phyloP scores from a whole-genome alignment of 2,113 vertebrate genomes.

The Aegypius monachus region DNA sequence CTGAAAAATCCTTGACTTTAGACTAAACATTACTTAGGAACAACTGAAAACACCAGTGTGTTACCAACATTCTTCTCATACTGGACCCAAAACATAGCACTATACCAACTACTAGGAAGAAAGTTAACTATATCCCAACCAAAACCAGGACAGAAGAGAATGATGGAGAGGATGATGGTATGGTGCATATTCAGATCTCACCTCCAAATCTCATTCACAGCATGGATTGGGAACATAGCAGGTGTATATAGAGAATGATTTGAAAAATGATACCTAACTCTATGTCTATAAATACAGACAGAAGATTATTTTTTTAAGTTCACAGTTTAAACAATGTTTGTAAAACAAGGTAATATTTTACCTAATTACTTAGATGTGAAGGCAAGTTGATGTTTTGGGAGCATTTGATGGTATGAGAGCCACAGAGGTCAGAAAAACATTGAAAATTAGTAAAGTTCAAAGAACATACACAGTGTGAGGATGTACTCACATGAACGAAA shows the following conservation, averaged over 20 bases:
- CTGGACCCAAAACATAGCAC: no score
- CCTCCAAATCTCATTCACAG: background rate
- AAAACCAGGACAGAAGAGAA: background rate
- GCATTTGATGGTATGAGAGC: background rate
- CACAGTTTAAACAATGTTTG: background rate
- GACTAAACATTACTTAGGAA: no score
- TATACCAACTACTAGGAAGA: no score
- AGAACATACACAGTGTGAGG: background rate
- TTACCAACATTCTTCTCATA: no score
- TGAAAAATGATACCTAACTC: background rate
- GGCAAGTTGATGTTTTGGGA: background rate
- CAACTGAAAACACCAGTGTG: no score
- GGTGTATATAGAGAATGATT: fast-evolving
- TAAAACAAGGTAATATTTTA: background rate
- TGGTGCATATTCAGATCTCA: background rate
- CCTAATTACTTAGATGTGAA: background rate
- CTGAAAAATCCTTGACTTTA: no score
- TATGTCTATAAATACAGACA: background rate
- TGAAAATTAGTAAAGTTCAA: background rate
- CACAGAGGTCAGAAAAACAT: background rate
- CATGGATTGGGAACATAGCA: background rate
- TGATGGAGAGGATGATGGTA: background rate
- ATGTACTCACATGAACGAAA: background rate
- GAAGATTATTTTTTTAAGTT: background rate
- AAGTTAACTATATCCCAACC: no score